Evolutionary conservation across 1,140 invertebrate species (phyloP).

Genomic region (Calephelis virginiensis): DNA sequence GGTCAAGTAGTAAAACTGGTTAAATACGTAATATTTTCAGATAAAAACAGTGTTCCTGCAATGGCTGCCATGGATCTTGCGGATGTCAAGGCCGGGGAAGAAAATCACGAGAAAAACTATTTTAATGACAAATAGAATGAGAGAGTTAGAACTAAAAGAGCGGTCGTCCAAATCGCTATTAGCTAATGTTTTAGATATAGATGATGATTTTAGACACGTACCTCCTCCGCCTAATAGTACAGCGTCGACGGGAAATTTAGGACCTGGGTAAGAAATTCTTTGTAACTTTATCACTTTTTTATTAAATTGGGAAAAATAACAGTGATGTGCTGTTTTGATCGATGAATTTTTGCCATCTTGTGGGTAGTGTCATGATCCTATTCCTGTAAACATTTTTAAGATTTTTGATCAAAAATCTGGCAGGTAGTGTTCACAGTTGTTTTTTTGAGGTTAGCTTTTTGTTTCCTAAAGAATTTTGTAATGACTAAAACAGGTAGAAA

Average conservation of each 20-base stretch:
- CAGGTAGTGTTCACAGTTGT: too few relatives aligned
- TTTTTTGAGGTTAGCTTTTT: too few relatives aligned
- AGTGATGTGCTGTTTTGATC: too few relatives aligned
- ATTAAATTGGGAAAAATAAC: too few relatives aligned
- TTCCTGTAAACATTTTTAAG: too few relatives aligned
- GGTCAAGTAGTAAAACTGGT: too few relatives aligned
- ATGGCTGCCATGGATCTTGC: slow-evolving; percentile 97
- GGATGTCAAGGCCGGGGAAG: slow-evolving; percentile 96
- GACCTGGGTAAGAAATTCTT: slow-evolving; percentile 63
- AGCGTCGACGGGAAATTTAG: slow-evolving; percentile 75
- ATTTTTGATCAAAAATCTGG: too few relatives aligned
- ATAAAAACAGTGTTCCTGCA: slow-evolving; percentile 95
- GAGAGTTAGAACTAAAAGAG: slow-evolving; percentile 94
- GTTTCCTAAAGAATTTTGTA: too few relatives aligned
- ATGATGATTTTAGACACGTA: slow-evolving; percentile 92
- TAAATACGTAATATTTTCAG: slow-evolving; percentile 71
- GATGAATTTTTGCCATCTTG: too few relatives aligned
- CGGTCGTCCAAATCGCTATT: slow-evolving; percentile 94
- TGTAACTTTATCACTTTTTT: too few relatives aligned
- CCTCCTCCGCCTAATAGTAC: slow-evolving; percentile 77
- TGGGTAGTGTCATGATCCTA: too few relatives aligned
- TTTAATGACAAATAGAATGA: slow-evolving; percentile 91
- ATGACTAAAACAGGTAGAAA: too few relatives aligned
- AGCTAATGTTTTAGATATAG: slow-evolving; percentile 96
- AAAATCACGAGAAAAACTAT: slow-evolving; percentile 95